These are phyloP conservation scores for Tyto alba DNA, from an alignment of 2,113 vertebrate genomes.

Conservation along the genomic window DNA sequence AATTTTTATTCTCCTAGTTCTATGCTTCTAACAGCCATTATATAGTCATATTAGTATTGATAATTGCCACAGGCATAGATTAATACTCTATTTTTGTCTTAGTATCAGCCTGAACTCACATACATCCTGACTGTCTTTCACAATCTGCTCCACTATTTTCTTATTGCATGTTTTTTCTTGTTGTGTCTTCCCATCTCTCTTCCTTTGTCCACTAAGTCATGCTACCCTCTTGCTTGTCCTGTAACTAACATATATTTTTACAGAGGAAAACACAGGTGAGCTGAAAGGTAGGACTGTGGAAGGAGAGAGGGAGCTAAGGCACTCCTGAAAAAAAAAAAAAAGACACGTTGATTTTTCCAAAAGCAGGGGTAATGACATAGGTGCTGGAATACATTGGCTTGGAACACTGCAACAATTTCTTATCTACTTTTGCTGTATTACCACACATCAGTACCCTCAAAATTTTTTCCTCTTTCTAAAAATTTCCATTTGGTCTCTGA, in stretches of 20 bases:
- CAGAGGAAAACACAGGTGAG: not conserved
- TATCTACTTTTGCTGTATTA: not conserved
- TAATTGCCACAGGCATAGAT: not conserved
- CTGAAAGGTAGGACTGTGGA: not conserved
- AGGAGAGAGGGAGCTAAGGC: not conserved
- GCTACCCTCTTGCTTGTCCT: not conserved
- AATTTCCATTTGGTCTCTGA: not conserved
- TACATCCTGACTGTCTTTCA: not conserved
- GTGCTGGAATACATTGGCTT: not conserved
- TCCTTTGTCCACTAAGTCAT: not conserved
- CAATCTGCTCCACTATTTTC: not conserved
- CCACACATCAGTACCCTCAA: not conserved
- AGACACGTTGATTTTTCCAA: not conserved
- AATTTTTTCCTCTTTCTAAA: not conserved
- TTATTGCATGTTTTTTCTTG: not conserved
- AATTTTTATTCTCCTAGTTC: slow-evolving; percentile 12
- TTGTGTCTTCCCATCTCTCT: not conserved
- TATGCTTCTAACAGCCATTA: not conserved
- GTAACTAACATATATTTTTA: not conserved
- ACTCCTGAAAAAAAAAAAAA: not conserved
- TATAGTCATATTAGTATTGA: not conserved
- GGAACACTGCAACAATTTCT: not conserved
- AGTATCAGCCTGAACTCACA: not conserved
- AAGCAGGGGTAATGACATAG: not conserved
- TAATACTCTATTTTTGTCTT: not conserved